These are phyloP conservation scores for Harmothoe impar DNA, from an alignment of 2,888 invertebrate species.

Conservation along the genomic window DNA sequence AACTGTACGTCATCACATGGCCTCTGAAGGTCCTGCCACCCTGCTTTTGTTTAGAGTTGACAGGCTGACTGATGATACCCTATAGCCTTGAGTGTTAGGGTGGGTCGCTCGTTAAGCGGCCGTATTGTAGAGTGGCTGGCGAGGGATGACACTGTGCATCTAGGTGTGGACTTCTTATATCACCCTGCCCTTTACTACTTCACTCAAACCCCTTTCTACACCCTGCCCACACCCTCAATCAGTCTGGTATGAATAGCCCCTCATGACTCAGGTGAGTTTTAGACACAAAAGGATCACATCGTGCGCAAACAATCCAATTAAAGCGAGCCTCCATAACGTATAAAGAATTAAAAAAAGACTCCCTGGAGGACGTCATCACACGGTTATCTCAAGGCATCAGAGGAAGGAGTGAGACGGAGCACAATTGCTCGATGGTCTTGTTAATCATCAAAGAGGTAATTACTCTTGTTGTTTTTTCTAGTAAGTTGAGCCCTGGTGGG, in stretches of 20 bases:
- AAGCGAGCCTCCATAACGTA: neutral
- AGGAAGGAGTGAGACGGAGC: neutral
- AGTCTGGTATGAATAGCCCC: neutral
- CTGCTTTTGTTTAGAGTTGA: neutral
- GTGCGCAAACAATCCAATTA: constrained; percentile 25
- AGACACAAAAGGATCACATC: neutral
- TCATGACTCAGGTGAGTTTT: neutral
- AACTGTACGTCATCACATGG: neutral
- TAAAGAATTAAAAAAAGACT: neutral
- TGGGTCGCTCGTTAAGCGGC: constrained; percentile 23
- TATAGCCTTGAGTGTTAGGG: constrained; percentile 40
- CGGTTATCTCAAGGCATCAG: neutral
- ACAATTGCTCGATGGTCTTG: neutral
- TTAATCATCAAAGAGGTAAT: constrained; percentile 6
- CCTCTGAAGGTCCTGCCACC: neutral
- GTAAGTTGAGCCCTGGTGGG: neutral
- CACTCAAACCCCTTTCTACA: neutral
- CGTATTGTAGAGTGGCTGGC: neutral
- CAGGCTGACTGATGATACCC: constrained; percentile 22
- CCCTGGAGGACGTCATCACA: constrained; percentile 5
- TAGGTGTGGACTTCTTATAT: neutral
- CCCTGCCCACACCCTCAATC: neutral
- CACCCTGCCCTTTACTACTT: neutral
- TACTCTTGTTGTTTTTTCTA: no score
- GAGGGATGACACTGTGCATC: constrained; percentile 41